Evolutionary conservation across 2,113 vertebrate genomes (phyloP), one percentile per base, ranked within the genome.

Genomic region (Lycaon pictus): DNA sequence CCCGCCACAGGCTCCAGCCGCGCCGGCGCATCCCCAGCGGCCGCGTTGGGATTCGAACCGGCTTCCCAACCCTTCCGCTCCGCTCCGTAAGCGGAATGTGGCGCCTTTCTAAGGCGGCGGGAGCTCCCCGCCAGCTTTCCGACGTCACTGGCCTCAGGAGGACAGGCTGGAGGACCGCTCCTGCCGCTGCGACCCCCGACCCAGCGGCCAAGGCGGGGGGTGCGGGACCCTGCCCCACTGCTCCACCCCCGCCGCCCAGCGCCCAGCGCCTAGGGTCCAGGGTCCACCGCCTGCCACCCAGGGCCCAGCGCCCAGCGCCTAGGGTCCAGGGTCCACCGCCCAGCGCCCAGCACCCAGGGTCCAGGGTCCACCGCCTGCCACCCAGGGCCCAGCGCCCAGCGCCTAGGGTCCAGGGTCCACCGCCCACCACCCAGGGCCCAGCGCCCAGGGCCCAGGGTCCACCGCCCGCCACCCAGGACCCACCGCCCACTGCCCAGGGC

Each of bases 1-100:
- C 98, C 5, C 98, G 99, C 11, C 99, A 99, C 77, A 99, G 92
- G 96, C 98, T 99, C 99, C 99, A 99, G 96, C 99, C 99, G 53
- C 90, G 96, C 88, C 98, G 98, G 92, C 93, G 99, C 99, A 86
- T 98, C 98, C 99, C 99, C 99, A 4, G 9, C 23, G 22, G 86
- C 32, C 9, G 37, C 27, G 23, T 1, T 5, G 29, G 2, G 37
- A 48, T 3, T 48, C 37, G 22, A 74, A 74, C 37, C 22, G 1
- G 37, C 71, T 43, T 74, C 37, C 37, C 37, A 15, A 7, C 71
- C 11, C 35, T 72, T 35, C 67, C 0, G n/a, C 67, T 35, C 67
- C 17, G n/a, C 67, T 35, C 67, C 17, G n/a, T 10, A 5, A 35
- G 17, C 67, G 67, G 17, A 4, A 11, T 4, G 37, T 12, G 11